Evolutionary conservation across 2,113 vertebrate species (phyloP).

Genomic region (Hemibagrus wyckioides): DNA sequence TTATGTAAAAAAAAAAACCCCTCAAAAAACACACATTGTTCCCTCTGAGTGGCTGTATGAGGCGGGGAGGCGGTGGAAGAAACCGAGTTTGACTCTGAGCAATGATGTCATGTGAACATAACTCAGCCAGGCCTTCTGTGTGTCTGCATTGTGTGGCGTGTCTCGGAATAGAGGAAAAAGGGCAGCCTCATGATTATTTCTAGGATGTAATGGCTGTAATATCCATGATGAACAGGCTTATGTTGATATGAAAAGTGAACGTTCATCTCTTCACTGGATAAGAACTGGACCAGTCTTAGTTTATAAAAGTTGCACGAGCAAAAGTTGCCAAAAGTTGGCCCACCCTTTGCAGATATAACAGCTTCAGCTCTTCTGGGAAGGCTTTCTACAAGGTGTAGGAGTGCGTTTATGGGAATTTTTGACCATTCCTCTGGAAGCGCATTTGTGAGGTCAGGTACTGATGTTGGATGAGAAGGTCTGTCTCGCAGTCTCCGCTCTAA

Average conservation of each 20-base stretch:
- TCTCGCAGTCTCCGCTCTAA: too few relatives aligned
- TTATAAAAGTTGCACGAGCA: not conserved
- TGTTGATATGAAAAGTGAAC: not conserved
- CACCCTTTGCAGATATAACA: too few relatives aligned
- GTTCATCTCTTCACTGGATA: not conserved
- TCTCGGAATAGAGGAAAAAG: not conserved
- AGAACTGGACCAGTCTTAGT: not conserved
- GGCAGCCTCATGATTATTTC: not conserved
- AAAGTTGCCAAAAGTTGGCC: too few relatives aligned
- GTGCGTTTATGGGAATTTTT: too few relatives aligned
- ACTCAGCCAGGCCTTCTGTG: not conserved
- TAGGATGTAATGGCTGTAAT: not conserved
- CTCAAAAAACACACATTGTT: slow-evolving; percentile 7
- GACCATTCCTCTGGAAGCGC: too few relatives aligned
- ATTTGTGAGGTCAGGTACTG: too few relatives aligned
- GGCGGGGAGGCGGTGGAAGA: not conserved
- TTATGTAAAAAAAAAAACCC: not conserved
- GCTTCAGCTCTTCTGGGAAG: too few relatives aligned
- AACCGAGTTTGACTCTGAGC: not conserved
- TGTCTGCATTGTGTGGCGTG: slow-evolving; percentile 43
- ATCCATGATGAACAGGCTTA: not conserved
- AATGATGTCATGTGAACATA: slow-evolving; percentile 57
- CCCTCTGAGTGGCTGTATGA: not conserved
- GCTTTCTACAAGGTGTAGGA: too few relatives aligned
- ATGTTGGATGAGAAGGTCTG: too few relatives aligned